These are phyloP conservation scores for Typhlichthys subterraneus DNA, from an alignment of 2,797 vertebrate genomes.

Conservation along the genomic window DNA sequence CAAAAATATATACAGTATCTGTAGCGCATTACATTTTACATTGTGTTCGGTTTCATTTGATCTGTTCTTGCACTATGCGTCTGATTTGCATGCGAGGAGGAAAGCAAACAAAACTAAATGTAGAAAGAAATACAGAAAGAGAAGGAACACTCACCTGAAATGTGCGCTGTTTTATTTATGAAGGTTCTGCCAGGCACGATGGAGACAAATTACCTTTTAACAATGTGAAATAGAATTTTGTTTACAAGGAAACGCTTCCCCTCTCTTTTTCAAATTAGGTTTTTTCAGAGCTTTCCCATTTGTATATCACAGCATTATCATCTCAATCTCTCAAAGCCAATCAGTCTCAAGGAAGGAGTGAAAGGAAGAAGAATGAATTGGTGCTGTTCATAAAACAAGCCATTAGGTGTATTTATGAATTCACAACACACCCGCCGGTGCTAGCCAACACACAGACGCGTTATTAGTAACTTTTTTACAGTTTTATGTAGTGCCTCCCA, in stretches of 20 bases:
- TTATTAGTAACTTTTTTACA: constrained; percentile 39
- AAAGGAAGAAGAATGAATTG: constrained; percentile 52
- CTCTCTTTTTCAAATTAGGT: constrained; percentile 79
- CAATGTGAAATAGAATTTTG: constrained; percentile 85
- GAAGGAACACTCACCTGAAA: constrained; percentile 68
- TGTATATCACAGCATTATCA: constrained; percentile 77
- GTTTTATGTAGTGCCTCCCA: constrained; percentile 52
- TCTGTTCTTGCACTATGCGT: constrained; percentile 31
- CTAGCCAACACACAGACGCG: constrained; percentile 24
- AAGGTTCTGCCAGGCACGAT: constrained; percentile 74
- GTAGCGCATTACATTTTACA: constrained; percentile 2
- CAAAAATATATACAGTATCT: no score
- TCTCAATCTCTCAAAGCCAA: constrained; percentile 79
- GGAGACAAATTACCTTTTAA: constrained; percentile 86
- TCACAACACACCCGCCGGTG: constrained; percentile 33
- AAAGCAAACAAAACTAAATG: constrained; percentile 56
- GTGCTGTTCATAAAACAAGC: constrained; percentile 64
- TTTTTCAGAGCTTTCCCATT: constrained; percentile 77
- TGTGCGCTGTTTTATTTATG: constrained; percentile 81
- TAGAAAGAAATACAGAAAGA: constrained; percentile 32
- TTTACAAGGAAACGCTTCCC: constrained; percentile 78
- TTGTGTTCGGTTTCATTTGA: constrained; percentile 29
- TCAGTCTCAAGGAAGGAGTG: constrained; percentile 64
- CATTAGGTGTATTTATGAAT: constrained; percentile 71
- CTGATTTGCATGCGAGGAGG: constrained; percentile 57